Evolutionary conservation across 2,113 vertebrate species (phyloP).

Genomic region (Thryonomys swinderianus): DNA sequence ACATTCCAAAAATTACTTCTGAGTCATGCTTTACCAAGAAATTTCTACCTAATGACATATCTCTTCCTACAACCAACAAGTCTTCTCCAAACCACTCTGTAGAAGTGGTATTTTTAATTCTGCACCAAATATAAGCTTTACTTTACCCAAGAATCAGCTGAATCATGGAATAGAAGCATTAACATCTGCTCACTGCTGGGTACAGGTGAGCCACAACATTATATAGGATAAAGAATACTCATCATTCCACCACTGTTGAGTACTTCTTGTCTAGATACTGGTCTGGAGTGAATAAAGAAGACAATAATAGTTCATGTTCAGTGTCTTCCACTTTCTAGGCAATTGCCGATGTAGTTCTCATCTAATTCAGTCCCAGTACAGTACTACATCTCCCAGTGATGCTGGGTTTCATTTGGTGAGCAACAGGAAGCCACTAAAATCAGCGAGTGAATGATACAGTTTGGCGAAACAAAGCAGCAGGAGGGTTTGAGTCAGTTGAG

Average conservation of each 20-base stretch:
- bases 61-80: slow-evolving; percentile 1
- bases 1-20: not conserved
- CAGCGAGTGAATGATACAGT: not conserved
- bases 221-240: not conserved
- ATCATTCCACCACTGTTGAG: not conserved
- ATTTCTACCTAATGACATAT: not conserved
- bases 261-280: not conserved
- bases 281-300: not conserved
- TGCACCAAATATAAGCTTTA: not conserved
- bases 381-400: not conserved
- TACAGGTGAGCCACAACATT: not conserved
- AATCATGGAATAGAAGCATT: not conserved
- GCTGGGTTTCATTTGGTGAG: not conserved
- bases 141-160: not conserved
- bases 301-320: not conserved
- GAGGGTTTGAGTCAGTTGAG: not conserved
- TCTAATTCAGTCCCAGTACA: not conserved
- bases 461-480: not conserved
- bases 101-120: not conserved
- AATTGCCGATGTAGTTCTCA: not conserved
- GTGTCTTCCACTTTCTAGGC: not conserved
- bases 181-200: not conserved
- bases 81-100: not conserved
- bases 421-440: not conserved
- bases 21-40: not conserved